Conservation (phyloP, 2,113 vertebrate genomes). For the Hiodon tergisus region DNA sequence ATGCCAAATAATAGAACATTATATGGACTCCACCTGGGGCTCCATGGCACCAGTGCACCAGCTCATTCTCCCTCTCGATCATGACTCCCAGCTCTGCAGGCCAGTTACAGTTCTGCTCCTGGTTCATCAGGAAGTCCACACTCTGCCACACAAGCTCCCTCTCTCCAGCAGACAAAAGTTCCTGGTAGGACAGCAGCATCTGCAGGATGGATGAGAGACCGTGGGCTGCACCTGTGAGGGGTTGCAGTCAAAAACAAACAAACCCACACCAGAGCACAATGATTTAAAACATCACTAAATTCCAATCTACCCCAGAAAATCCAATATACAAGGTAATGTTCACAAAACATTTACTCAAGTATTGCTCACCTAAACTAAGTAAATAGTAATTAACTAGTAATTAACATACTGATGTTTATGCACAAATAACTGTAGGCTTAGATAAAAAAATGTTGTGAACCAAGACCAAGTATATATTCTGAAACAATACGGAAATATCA, state of each 20-base stretch:
- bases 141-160: constrained; percentile 84
- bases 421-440: background rate
- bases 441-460: constrained; percentile 22
- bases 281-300: background rate
- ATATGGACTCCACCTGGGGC: constrained; percentile 66
- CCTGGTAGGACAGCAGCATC: constrained; percentile 82
- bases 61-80: constrained; percentile 77
- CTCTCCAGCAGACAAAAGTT: constrained; percentile 72
- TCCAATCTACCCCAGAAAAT: background rate
- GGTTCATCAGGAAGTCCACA: constrained; percentile 84
- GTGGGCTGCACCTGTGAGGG: constrained; percentile 72
- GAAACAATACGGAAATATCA: background rate
- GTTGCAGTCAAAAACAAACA: constrained; percentile 15
- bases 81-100: constrained; percentile 79
- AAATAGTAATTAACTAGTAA: too few relatives aligned
- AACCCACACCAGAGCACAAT: background rate
- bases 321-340: constrained; percentile 1
- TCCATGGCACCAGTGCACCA: constrained; percentile 87
- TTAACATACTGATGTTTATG: background rate
- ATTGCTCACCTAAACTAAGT: too few relatives aligned
- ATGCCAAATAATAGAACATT: too few relatives aligned
- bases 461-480: background rate
- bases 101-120: constrained; percentile 88
- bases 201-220: constrained; percentile 84
- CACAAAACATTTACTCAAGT: constrained; percentile 18